phyloP scores from a whole-genome alignment of 2,888 invertebrate genomes.

The Sacculina carcini region DNA sequence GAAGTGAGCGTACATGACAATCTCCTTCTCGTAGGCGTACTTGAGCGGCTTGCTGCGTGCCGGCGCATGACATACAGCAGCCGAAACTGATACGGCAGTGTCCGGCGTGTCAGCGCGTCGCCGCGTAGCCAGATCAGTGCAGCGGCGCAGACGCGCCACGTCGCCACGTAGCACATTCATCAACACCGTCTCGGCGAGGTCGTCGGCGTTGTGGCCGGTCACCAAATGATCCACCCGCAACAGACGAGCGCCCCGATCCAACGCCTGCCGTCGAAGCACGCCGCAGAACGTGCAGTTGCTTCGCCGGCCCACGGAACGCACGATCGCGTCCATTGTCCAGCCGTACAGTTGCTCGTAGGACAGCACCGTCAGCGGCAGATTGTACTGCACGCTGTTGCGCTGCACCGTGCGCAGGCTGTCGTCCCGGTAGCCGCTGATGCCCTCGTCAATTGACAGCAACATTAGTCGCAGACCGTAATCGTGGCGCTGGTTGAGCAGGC shows the following conservation, averaged over 20 bases:
- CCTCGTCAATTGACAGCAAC: conserved; percentile 89
- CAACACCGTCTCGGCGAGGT: conserved; percentile 90
- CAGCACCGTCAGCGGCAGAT: conserved; percentile 71
- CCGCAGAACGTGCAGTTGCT: conserved; percentile 96
- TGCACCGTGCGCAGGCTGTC: conserved; percentile 92
- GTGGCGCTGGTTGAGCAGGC: conserved; percentile 65
- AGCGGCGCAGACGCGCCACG: conserved; percentile 68
- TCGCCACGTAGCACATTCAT: conserved; percentile 96
- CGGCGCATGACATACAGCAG: no score
- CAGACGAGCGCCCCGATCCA: conserved; percentile 75
- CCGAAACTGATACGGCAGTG: neutral
- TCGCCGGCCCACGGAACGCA: conserved; percentile 45
- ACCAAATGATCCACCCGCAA: conserved; percentile 75
- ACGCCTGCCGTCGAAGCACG: conserved; percentile 78
- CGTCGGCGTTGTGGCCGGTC: conserved; percentile 90
- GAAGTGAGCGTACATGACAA: conserved; percentile 96
- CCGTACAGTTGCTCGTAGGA: conserved; percentile 94
- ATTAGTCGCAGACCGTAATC: conserved; percentile 68
- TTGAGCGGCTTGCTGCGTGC: conserved; percentile 74
- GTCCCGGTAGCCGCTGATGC: conserved; percentile 83
- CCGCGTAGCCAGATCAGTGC: conserved; percentile 68
- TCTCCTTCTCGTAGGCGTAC: conserved; percentile 95
- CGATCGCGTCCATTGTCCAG: conserved; percentile 99
- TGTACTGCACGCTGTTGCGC: conserved; percentile 74
- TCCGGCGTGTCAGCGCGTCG: no score